phyloP scores from a whole-genome alignment of 2,888 invertebrate species.

The Lochmaea crataegi region DNA sequence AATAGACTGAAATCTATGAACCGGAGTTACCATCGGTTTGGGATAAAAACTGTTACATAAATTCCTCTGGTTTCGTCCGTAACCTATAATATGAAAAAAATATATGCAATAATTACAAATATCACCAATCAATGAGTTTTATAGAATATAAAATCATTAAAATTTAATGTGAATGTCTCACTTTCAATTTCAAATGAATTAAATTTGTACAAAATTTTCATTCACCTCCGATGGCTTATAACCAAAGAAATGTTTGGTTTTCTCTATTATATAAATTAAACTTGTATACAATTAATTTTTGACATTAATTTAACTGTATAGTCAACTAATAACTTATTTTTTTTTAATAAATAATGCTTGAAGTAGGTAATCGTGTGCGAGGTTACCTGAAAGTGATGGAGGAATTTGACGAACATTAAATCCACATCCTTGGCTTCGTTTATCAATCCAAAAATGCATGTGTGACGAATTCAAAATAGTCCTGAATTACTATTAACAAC shows the following conservation, averaged over 20 bases:
- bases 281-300: too few relatives aligned
- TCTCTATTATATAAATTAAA: too few relatives aligned
- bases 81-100: conserved; percentile 44
- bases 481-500: not conserved
- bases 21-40: conserved; percentile 74
- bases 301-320: too few relatives aligned
- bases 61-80: conserved; percentile 54
- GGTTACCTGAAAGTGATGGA: conserved; percentile 71
- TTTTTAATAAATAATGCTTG: not conserved
- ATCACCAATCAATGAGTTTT: not conserved
- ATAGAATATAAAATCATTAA: not conserved
- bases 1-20: conserved; percentile 75
- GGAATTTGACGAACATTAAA: conserved; percentile 79
- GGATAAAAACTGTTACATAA: conserved; percentile 55
- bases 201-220: too few relatives aligned
- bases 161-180: not conserved
- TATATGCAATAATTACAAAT: not conserved
- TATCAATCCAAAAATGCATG: conserved; percentile 92
- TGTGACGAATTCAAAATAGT: conserved; percentile 40
- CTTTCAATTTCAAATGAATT: too few relatives aligned
- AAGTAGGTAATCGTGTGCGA: not conserved
- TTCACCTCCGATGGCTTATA: too few relatives aligned
- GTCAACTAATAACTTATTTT: not conserved
- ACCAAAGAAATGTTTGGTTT: too few relatives aligned
- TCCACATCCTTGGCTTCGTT: conserved; percentile 81